Evolutionary conservation across 2,113 vertebrate species (phyloP), one percentile per base, ranked within the genome.

Genomic region (Plectropomus leopardus): DNA sequence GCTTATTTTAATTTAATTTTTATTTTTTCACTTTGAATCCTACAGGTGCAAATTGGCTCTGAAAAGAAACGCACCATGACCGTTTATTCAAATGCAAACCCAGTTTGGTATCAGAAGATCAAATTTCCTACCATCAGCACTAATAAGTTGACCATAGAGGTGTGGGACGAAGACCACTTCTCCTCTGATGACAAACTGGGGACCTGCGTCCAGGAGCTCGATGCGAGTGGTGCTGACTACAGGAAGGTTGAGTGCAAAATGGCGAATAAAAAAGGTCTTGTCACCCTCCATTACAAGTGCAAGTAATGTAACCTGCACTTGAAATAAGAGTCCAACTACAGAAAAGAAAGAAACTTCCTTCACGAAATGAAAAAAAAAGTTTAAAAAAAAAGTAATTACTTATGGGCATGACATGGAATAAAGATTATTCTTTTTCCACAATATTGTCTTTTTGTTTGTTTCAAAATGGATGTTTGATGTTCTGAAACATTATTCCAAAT

Each of bases 51-150:
- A 8, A 24, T 73, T 1, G 53, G 26, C 8, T 0, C 1, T 1
- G 9, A 13, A 13, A 21, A 19, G 13, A 3, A 2, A 17, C 8
- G 1, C n/a, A 63, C 26, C n/a, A 21, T 4, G 2, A 6, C 26
- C 19, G 5, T 40, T 34, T 0, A 5, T 2, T 8, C 11, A 8
- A 11, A 2, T 8, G 1, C 16, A 19, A 54, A 48, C 23, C 57
- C 64, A 17, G 0, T 0, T 1, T 69, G 55, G 64, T 42, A 6
- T 13, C 0, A 64, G 16, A 36, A 7, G 48, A 15, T 78, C 0
- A 0, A 0, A 0, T 63, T 63, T 1, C 0, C 5, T 9, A 0
- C 0, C 0, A 10, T 1, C 23, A 15, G 4, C 48, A 23, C 0
- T 21, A 16, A 55, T 0, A 0, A 19, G 21, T 5, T 75, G 64